Base-by-base conservation (phyloP, 2,113 vertebrate species). In the Pholis gunnellus region DNA sequence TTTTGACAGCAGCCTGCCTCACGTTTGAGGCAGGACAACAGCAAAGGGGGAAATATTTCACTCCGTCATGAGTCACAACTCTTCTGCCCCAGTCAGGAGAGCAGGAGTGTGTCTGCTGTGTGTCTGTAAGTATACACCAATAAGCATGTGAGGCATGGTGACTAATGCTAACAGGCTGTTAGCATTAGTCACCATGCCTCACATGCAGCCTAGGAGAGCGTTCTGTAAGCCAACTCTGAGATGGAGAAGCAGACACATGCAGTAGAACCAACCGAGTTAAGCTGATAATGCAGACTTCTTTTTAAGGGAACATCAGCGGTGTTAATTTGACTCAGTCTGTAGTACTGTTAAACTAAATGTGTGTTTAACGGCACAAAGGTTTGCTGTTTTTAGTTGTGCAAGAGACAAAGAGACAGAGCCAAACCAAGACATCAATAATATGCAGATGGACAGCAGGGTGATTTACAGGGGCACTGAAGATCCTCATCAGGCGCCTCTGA, bases 381-480 rank as follows among this genome's bases (percentile, higher is more conserved):
- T 27, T 64, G 9, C 34, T 11, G 20, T 13, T 65, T 64, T 31
- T 31, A 13, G 44, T 69, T 20, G 42, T n/a, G 40, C 18, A 50
- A 50, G 59, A 22, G 36, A 67, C 9, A 52, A n/a, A 42, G 36
- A 69, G 48, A 73, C 56, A 69, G 72, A 69, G 6, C 11, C 17
- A 46, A 63, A 40, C 34, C 38, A 65, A 63, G 17, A 78, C 64
- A 76, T 73, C 11, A 63, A 87, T 68, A 54, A 20, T 1, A 54
- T 54, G 54, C 50, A 83, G 81, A 86, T 64, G 25, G 15, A 44
- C 29, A 66, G 27, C 22, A 50, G 29, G 29, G 46, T 76, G 91
- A 93, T 97, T 92, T 97, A 98, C 97, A 95, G 97, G 90, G 79
- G 94, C 61, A 27, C 86, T 92, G 97, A 98, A 99, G 96, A 98